These are phyloP conservation scores for Trachemys scripta DNA, from an alignment of 2,113 vertebrate genomes.

Conservation along the genomic window DNA sequence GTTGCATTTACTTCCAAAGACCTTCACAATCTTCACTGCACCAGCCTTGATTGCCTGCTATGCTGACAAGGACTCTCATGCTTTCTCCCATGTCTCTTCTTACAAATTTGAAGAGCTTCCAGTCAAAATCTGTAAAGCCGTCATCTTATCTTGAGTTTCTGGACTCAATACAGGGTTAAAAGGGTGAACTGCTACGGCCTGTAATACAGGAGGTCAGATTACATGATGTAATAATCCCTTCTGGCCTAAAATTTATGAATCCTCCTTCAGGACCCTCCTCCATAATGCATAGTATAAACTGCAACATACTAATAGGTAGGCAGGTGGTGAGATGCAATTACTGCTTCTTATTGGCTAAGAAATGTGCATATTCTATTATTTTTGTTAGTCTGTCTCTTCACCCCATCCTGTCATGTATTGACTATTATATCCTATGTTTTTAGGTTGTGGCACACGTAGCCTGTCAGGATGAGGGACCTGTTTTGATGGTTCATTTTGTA, in stretches of 20 bases:
- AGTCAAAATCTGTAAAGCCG: neutral
- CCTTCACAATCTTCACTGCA: neutral
- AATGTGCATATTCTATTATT: neutral
- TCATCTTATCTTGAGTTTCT: neutral
- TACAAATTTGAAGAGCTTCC: neutral
- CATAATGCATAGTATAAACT: neutral
- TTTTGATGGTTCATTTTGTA: neutral
- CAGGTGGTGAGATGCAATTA: too few relatives aligned
- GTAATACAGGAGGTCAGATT: too few relatives aligned
- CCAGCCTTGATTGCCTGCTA: neutral
- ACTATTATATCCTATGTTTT: neutral
- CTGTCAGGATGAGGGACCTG: neutral
- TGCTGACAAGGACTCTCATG: neutral
- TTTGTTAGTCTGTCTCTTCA: neutral
- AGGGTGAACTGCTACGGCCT: too few relatives aligned
- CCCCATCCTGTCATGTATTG: neutral
- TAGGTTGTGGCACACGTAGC: neutral
- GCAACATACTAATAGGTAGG: neutral
- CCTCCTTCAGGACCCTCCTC: neutral
- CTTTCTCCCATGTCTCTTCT: neutral
- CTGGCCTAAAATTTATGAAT: neutral
- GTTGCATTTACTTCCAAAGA: too few relatives aligned
- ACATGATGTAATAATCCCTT: neutral
- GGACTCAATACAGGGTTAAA: neutral
- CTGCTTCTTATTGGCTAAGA: neutral